A percentile compares a stretch with the other conserved stretches of the same genome.
Conservation (phyloP, 2,888 invertebrate genomes). For the Andrena camellia region DNA sequence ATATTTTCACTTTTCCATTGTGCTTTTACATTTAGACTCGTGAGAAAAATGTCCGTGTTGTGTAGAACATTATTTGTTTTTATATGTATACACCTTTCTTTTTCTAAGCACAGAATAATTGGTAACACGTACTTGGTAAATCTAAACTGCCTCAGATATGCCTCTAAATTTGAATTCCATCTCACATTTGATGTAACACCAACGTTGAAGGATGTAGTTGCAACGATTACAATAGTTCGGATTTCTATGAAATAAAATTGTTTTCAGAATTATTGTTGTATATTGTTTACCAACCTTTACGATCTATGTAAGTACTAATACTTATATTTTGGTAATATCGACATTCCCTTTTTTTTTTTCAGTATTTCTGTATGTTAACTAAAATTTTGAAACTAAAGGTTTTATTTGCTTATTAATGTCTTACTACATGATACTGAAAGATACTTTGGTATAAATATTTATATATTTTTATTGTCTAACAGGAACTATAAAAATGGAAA, state of each 20-base stretch:
- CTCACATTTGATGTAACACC: conserved; percentile 55
- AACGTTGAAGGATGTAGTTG: conserved; percentile 74
- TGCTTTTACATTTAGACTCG: conserved; percentile 55
- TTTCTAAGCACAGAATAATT: conserved; percentile 35
- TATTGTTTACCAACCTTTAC: conserved; percentile 21
- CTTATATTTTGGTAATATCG: too few relatives aligned
- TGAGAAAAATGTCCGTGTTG: conserved; percentile 32
- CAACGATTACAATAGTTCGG: conserved; percentile 74
- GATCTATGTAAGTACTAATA: too few relatives aligned
- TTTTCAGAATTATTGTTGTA: conserved; percentile 76
- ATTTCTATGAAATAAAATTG: conserved; percentile 82
- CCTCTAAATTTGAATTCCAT: conserved; percentile 48
- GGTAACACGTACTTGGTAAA: conserved; percentile 37
- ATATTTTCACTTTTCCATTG: conserved; percentile 51
- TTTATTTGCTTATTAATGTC: too few relatives aligned
- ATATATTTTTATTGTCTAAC: too few relatives aligned
- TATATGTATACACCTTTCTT: conserved; percentile 52
- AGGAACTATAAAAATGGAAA: too few relatives aligned
- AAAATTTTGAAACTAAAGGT: too few relatives aligned
- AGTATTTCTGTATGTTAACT: too few relatives aligned
- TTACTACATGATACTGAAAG: too few relatives aligned
- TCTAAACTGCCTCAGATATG: conserved; percentile 46
- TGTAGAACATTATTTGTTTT: conserved; percentile 51
- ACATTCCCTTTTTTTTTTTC: too few relatives aligned
- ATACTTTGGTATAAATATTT: too few relatives aligned